Percentiles rank a stretch among this genome's conserved stretches.
phyloP scores from a whole-genome alignment of 1,140 invertebrate species.

The Drosophila baimaii region DNA sequence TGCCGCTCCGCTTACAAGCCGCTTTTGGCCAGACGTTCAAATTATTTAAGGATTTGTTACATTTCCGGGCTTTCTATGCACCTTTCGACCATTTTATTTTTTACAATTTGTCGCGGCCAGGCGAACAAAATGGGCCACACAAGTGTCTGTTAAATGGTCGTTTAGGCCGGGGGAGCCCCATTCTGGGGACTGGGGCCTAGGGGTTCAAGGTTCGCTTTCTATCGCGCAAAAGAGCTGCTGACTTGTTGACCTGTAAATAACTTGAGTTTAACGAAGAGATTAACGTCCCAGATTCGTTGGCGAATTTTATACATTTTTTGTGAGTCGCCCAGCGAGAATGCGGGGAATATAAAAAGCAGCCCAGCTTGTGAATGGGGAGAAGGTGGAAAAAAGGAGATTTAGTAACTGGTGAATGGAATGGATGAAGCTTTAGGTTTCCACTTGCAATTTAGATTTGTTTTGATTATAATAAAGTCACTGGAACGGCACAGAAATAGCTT shows the following conservation, averaged over 20 bases:
- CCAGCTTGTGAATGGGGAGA: conserved; percentile 2
- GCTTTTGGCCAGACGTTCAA: conserved; percentile 56
- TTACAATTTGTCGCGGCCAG: conserved; percentile 63
- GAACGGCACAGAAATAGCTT: background rate
- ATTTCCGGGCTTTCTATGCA: conserved; percentile 53
- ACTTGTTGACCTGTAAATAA: conserved; percentile 66
- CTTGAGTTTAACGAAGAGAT: conserved; percentile 59
- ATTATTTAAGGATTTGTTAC: conserved; percentile 80
- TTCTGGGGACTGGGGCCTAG: conserved; percentile 7
- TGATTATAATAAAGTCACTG: background rate
- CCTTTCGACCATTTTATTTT: conserved; percentile 51
- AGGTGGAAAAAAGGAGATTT: conserved; percentile 7
- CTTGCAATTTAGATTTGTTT: conserved; percentile 8
- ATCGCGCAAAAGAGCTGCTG: conserved; percentile 43
- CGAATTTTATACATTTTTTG: conserved; percentile 49
- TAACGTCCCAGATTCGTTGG: conserved; percentile 45
- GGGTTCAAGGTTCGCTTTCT: conserved; percentile 42
- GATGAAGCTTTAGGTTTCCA: conserved; percentile 1
- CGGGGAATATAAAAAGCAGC: conserved; percentile 12
- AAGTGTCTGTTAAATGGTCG: conserved; percentile 65
- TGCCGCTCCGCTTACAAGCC: background rate
- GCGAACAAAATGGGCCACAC: conserved; percentile 46
- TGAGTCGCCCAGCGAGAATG: background rate
- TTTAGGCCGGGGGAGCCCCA: conserved; percentile 41
- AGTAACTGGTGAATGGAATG: conserved; percentile 11